Percentiles rank a stretch among this genome's conserved stretches.
phyloP scores from a whole-genome alignment of 2,797 vertebrate species.

The Spea hammondii region DNA sequence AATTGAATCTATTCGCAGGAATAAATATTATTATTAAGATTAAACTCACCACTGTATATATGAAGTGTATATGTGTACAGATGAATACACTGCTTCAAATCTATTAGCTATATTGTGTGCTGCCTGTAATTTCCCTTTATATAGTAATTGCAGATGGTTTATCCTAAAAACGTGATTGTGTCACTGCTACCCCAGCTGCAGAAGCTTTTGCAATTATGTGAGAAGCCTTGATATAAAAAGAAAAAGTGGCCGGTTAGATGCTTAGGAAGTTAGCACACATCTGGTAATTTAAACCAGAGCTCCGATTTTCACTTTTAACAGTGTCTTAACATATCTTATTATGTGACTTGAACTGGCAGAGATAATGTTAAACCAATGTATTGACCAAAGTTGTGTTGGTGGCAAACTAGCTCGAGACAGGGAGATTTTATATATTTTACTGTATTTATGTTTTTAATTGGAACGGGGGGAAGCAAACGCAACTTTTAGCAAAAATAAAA shows the following conservation, averaged over 20 bases:
- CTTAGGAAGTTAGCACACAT: conserved; percentile 37
- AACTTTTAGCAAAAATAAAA: conserved; percentile 61
- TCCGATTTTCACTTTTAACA: conserved; percentile 42
- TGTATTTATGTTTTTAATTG: not conserved
- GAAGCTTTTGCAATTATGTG: conserved; percentile 39
- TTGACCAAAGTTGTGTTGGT: conserved; percentile 6
- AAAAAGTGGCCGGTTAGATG: conserved; percentile 13
- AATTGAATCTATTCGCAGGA: too few species aligned
- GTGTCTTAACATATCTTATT: conserved; percentile 20
- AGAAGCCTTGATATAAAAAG: conserved; percentile 29
- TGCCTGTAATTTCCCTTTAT: conserved; percentile 18
- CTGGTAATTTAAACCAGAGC: conserved; percentile 33
- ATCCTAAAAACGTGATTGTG: conserved; percentile 14
- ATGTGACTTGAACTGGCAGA: conserved; percentile 3
- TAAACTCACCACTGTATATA: too few species aligned
- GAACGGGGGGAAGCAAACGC: conserved; percentile 14
- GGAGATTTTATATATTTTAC: not conserved
- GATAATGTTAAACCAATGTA: not conserved
- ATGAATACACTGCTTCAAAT: conserved; percentile 2
- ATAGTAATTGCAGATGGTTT: conserved; percentile 23
- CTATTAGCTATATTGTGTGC: conserved; percentile 6
- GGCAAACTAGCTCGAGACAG: conserved; percentile 6
- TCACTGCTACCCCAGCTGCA: conserved; percentile 34
- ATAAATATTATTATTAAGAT: too few species aligned
- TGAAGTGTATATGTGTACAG: too few species aligned